Base-by-base conservation (phyloP, 2,888 invertebrate genomes). In the Troides oblongomaculatus region DNA sequence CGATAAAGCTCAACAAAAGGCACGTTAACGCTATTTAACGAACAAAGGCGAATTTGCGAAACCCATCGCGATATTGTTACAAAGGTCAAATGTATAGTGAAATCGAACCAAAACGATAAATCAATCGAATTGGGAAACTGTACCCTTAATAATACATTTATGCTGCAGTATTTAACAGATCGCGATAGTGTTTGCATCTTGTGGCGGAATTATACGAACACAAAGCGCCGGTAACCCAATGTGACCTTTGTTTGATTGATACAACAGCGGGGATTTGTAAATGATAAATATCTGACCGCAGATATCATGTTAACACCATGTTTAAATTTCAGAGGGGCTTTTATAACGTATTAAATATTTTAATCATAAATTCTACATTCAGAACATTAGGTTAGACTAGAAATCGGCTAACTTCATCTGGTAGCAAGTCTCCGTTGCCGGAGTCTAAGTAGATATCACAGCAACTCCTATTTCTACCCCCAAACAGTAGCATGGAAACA, bases 11-110 rank as follows among this genome's bases (percentile, higher is more conserved):
- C 70, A 74, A 74, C 72, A 77, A 50, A 80, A 81, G 76, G 72
- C 70, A 66, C 74, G 79, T 77, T 76, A 77, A 79, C 79, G 78
- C 21, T 78, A 80, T 81, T 79, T 81, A 80, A 79, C 80, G 79
- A 77, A 79, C 77, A 80, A 81, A 81, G 79, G 79, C 78, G 74
- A 75, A 77, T 81, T 87, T 84, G 79, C 83, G 86, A 84, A 87
- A 87, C 77, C 74, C 78, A 79, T 76, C 77, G 80, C 81, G 82
- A 83, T 76, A 75, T 57, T 78, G 75, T 74, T 72, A 53, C 59
- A 88, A 87, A 88, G 88, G 87, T 88, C 85, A 83, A 72, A 77
- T 72, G 74, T 72, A 75, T 77, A 79, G 81, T 78, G 82, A 82
- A 84, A 84, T 76, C 72, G 72, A 72, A 74, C 74, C 74, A 66